Evolutionary conservation across 2,888 invertebrate genomes (phyloP), one percentile per base, ranked within the genome.

Genomic region (Zygogramma bicolorata): DNA sequence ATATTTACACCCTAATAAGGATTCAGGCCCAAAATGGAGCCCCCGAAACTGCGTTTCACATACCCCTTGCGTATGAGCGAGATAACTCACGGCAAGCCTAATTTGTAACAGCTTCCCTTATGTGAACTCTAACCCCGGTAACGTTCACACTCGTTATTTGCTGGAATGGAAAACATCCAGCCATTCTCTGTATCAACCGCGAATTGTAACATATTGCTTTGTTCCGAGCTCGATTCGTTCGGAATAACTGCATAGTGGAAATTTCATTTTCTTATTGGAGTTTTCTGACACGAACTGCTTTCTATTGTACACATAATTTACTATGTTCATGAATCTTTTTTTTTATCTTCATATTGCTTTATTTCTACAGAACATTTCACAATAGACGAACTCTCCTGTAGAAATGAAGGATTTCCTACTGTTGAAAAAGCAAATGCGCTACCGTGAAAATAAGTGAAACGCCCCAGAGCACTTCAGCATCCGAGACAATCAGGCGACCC

Each of bases 91-190:
- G 29, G 18, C 60, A 38, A 59, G 49, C 59, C 63, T 63, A 82
- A 82, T 82, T 82, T 81, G 80, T 79, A 80, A 77, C 79, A 68
- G 68, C 76, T 75, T 70, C 72, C 78, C 75, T 74, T 75, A 77
- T 75, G 78, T 76, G 77, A 65, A 68, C 74, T 77, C 71, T 70
- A 75, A 75, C 77, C 75, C 75, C 65, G 71, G 71, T 71, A 71
- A 74, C 77, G 77, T 78, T 79, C 75, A 76, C 80, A 80, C 77
- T 79, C 75, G 80, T 79, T 80, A 80, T 80, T 79, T 76, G 73
- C 76, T 73, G 72, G 59, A 71, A 67, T 76, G 65, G 78, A 79
- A 79, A 81, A 77, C 75, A 75, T 75, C 75, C 73, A 67, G 73
- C 74, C 76, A 75, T 79, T 75, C 75, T 61, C 77, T 72, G 73